Conservation (phyloP, 2,888 invertebrate genomes). For the Drosophila tripunctata region DNA sequence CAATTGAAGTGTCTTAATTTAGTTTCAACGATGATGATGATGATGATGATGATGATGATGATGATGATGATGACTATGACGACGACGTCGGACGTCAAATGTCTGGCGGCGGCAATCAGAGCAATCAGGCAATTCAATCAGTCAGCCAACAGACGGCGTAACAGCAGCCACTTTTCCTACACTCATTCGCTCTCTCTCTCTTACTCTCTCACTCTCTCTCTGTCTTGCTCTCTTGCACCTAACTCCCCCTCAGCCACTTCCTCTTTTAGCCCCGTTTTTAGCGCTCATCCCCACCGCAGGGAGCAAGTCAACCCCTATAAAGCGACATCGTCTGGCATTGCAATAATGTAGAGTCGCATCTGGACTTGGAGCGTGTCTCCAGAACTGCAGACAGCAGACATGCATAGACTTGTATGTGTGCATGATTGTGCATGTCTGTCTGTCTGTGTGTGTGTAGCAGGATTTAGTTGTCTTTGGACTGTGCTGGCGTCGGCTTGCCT, state of each 20-base stretch:
- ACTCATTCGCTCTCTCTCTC: background rate
- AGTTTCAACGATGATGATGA: conserved; percentile 57
- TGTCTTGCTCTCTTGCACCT: background rate
- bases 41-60: conserved; percentile 24
- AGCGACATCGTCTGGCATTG: conserved; percentile 14
- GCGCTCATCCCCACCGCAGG: too few species aligned
- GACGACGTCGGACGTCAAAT: conserved; percentile 24
- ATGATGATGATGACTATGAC: conserved; percentile 1
- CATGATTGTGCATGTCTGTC: background rate
- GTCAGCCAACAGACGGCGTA: conserved; percentile 41
- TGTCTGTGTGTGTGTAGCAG: conserved; percentile 26
- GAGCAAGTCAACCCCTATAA: background rate
- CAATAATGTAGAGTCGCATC: conserved; percentile 39
- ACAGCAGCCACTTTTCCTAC: conserved; percentile 10
- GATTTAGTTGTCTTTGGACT: conserved; percentile 44
- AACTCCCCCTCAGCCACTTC: too few species aligned
- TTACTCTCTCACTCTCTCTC: background rate
- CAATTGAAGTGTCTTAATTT: conserved; percentile 57
- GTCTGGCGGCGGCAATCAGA: conserved; percentile 71
- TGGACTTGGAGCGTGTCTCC: conserved; percentile 19
- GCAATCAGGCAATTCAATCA: conserved; percentile 76
- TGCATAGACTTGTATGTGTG: background rate
- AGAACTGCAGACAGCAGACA: conserved; percentile 17
- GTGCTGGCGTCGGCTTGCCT: conserved; percentile 28
- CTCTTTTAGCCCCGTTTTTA: too few species aligned